These are phyloP conservation scores for Dissostichus mawsoni DNA, from an alignment of 2,113 vertebrate genomes.

Conservation along the genomic window DNA sequence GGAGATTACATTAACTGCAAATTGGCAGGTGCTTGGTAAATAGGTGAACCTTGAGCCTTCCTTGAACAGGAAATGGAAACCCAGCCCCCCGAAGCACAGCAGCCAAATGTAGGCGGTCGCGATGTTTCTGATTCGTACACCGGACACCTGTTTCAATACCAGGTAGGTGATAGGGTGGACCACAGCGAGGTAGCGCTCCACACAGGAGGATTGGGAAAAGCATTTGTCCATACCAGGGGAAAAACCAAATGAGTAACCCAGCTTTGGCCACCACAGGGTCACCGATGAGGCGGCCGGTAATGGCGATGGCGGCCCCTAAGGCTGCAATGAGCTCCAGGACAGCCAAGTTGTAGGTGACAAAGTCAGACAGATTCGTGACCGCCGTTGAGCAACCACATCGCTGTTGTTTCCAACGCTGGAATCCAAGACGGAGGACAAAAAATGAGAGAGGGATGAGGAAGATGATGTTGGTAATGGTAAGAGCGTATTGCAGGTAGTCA, in stretches of 20 bases:
- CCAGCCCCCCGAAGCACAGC: fast-evolving
- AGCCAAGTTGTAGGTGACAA: slow-evolving; percentile 10
- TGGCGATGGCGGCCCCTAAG: fast-evolving
- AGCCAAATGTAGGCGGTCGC: neutral
- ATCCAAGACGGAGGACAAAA: slow-evolving; percentile 2
- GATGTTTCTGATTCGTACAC: slow-evolving; percentile 1
- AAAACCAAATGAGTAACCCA: fast-evolving
- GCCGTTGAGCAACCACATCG: neutral
- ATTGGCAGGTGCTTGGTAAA: fast-evolving
- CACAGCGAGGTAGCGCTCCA: slow-evolving; percentile 46
- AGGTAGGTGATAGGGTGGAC: slow-evolving; percentile 48
- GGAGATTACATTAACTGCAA: fast-evolving
- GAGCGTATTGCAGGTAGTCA: neutral
- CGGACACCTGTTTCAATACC: neutral
- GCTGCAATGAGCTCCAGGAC: slow-evolving; percentile 5
- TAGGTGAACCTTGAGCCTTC: fast-evolving
- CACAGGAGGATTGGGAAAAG: neutral
- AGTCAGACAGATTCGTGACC: neutral
- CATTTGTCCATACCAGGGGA: neutral
- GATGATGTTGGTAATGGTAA: neutral
- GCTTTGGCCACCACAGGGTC: fast-evolving
- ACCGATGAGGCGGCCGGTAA: fast-evolving
- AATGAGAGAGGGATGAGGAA: neutral
- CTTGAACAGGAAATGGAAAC: fast-evolving
- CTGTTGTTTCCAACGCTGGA: neutral